Evolutionary conservation across 2,113 vertebrate species (phyloP).

Genomic region (Hemiscyllium ocellatum): DNA sequence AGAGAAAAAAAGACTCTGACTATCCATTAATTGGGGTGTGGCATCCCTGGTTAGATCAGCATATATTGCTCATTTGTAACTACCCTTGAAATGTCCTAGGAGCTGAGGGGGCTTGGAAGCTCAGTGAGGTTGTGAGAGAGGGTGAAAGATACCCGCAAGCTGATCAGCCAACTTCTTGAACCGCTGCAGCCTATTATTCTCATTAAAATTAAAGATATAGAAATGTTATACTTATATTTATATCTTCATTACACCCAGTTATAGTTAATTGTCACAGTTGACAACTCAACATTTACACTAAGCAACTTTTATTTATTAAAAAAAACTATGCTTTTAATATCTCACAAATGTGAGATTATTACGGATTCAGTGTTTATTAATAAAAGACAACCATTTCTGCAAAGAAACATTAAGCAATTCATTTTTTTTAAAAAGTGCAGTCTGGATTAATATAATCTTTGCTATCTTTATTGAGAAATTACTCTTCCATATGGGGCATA

Average conservation of each 20-base stretch:
- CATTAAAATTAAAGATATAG: slow-evolving; percentile 36
- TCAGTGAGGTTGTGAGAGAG: too few relatives aligned
- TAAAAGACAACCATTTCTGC: background rate
- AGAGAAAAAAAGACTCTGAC: too few relatives aligned
- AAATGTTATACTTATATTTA: slow-evolving; percentile 44
- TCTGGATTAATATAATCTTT: background rate
- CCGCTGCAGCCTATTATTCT: background rate
- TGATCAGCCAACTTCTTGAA: too few relatives aligned
- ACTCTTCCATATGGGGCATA: background rate
- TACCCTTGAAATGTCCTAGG: too few relatives aligned
- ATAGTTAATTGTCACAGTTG: slow-evolving; percentile 45
- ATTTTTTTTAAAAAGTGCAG: background rate
- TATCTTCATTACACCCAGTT: slow-evolving; percentile 28
- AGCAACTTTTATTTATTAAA: background rate
- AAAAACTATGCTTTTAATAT: too few relatives aligned
- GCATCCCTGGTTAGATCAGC: too few relatives aligned
- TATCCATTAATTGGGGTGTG: too few relatives aligned
- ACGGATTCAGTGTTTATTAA: background rate
- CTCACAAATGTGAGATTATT: background rate
- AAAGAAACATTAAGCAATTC: background rate
- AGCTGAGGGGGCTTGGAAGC: too few relatives aligned
- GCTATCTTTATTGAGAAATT: background rate
- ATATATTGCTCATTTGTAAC: too few relatives aligned
- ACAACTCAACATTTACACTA: slow-evolving; percentile 43
- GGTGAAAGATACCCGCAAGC: too few relatives aligned